phyloP scores from a whole-genome alignment of 2,797 vertebrate species.

The Dallia pectoralis region DNA sequence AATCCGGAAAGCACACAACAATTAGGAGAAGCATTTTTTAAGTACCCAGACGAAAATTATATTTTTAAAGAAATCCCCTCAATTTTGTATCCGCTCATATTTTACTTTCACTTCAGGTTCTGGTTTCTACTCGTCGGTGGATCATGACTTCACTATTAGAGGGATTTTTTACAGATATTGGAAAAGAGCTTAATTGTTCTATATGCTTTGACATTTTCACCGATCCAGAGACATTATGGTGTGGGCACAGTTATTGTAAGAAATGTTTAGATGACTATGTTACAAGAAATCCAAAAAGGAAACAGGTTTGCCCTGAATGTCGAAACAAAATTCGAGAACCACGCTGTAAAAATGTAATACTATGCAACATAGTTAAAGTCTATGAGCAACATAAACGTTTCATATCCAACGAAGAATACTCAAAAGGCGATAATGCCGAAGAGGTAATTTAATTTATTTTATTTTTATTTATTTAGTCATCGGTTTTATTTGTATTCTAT shows the following conservation, averaged over 20 bases:
- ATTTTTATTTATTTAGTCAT: neutral
- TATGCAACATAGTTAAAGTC: slow-evolving; percentile 35
- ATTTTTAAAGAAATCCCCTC: no score
- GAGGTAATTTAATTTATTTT: neutral
- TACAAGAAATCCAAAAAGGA: neutral
- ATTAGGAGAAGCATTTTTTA: no score
- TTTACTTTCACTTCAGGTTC: neutral
- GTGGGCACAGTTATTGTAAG: slow-evolving; percentile 49
- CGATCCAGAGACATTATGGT: slow-evolving; percentile 41
- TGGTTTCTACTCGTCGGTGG: neutral
- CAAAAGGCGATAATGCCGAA: neutral
- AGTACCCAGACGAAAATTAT: no score
- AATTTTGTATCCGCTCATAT: neutral
- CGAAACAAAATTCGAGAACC: neutral
- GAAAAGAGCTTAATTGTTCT: slow-evolving; percentile 36
- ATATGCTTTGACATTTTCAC: slow-evolving; percentile 43
- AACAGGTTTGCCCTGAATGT: slow-evolving; percentile 33
- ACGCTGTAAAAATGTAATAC: slow-evolving; percentile 34
- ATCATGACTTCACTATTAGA: slow-evolving; percentile 14
- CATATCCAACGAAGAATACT: slow-evolving; percentile 5
- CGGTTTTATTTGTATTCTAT: neutral
- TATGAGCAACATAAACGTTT: slow-evolving; percentile 15
- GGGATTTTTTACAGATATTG: slow-evolving; percentile 16
- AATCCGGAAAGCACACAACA: no score
- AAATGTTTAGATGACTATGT: slow-evolving; percentile 21